Percentiles rank a stretch among this genome's conserved stretches.
phyloP scores from a whole-genome alignment of 2,888 invertebrate species.

The Vandiemenella viatica region DNA sequence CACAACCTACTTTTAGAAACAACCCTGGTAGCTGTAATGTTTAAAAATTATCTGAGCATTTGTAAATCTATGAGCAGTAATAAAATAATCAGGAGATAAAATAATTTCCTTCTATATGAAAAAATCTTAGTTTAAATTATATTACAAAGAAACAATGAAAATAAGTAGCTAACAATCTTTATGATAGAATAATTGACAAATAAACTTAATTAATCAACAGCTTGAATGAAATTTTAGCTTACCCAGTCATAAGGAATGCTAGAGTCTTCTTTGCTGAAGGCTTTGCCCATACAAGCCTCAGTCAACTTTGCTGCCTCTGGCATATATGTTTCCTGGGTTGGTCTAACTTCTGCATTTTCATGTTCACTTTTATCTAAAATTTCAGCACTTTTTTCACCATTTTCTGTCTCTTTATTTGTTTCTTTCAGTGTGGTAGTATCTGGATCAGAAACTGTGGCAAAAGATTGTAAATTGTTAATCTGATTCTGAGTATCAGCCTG shows the following conservation, averaged over 20 bases:
- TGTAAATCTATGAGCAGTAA: too few relatives aligned
- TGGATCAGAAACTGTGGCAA: not conserved
- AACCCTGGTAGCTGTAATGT: too few relatives aligned
- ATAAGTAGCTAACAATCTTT: too few relatives aligned
- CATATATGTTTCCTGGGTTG: not conserved
- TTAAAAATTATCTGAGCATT: too few relatives aligned
- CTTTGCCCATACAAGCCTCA: not conserved
- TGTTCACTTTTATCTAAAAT: not conserved
- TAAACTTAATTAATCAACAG: conserved; percentile 23
- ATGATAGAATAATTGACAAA: too few relatives aligned
- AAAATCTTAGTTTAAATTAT: too few relatives aligned
- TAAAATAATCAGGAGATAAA: too few relatives aligned
- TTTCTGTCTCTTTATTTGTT: not conserved
- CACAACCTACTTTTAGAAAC: too few relatives aligned
- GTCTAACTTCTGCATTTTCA: conserved; percentile 4
- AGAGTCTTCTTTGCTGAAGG: conserved; percentile 42
- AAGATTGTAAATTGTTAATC: not conserved
- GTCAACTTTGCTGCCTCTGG: not conserved
- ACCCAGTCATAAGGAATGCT: conserved; percentile 81
- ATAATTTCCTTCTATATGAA: too few relatives aligned
- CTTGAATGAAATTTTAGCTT: conserved; percentile 22
- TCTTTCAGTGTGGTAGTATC: not conserved
- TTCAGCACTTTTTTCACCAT: not conserved
- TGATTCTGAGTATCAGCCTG: not conserved
- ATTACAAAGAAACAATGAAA: too few relatives aligned